Base-by-base conservation (phyloP, 2,888 invertebrate genomes). In the Rotaria socialis region DNA sequence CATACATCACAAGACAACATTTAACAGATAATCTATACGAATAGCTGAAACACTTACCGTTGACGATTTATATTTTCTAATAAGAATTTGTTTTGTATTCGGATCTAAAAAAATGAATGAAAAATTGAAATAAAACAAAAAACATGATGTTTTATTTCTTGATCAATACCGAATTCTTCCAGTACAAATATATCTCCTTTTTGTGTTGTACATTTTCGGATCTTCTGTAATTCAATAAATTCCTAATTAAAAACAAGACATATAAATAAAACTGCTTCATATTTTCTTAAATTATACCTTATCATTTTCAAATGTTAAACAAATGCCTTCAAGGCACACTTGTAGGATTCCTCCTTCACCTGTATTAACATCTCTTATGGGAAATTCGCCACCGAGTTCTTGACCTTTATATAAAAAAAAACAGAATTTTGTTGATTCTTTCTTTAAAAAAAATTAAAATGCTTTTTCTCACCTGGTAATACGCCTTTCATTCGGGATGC, bases 311-410 rank as follows among this genome's bases (percentile, higher is more conserved):
- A 99, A 97, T 90, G 98, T 95, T 89, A 99, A 94, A 89, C 97
- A 97, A 90, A 99, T 97, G 90, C 99, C 99, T 92, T 99, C 98
- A 94, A 99, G 96, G 94, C 98, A 97, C 91, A 98, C 97, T 89
- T 92, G 92, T 89, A 99, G 94, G 87, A 99, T 94, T 3, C 98
- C 99, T 87, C 98, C 98, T 92, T 98, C 97, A 85, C 97, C 97
- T 19, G 96, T 95, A 89, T 94, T 94, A 93, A 98, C 94, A 92
- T 99, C 98, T 91, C 97, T 97, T 58, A 99, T 95, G 8, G 98
- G 98, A 92, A 99, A 99, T 92, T 99, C 98, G 6, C 99, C 99
- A 58, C 93, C 93, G 67, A 93, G 89, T 88, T 92, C 90, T 84
- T 88, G 87, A 74, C 89, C 89, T 90, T 11, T 4, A 4, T 0